Evolutionary conservation across 2,113 vertebrate species (phyloP), one percentile per base, ranked within the genome.

Genomic region (Calyptommatus sinebrachiatus): DNA sequence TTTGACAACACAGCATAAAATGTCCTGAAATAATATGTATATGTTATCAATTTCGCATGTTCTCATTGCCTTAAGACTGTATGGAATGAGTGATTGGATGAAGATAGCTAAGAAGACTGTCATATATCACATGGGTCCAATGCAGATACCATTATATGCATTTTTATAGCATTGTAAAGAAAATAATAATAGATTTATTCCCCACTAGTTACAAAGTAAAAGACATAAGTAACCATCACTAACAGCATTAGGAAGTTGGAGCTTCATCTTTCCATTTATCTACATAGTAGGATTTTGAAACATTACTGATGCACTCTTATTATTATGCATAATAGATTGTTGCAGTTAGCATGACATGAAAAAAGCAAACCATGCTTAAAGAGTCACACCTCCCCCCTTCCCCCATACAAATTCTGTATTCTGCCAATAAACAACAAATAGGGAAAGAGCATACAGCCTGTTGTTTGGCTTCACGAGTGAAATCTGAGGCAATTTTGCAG

Each of bases 311-410:
- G 53, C 8, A n/a, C 11, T 79, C 57, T 89, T 83, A 74, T 80
- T 86, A 87, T 83, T 86, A 87, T 75, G n/a, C 24, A 35, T 80
- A 85, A 86, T 79, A 85, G 88, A 90, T 87, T 71, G 50, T 71
- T 85, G 77, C 73, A 69, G 84, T 93, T 88, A 88, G 77, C 66
- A 73, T 71, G 57, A 82, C 57, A 45, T 86, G 65, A 60, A 83
- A 85, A 87, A 74, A 46, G 10, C 50, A 87, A 91, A 80, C 26
- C 8, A 28, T 80, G 29, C 76, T 90, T 88, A 84, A 90, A 88
- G 80, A 88, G 85, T 85, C 84, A 82, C 29, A 16, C 83, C 77
- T 79, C 81, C n/a, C 10, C 29, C 78, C 88, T 81, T 18, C 79
- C 62, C 68, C 85, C 35, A 35, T 82, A 79, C 24, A 79, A 77